Percentiles rank a stretch among this genome's conserved stretches.
phyloP scores from a whole-genome alignment of 1,140 invertebrate species.

The Ctenoplectra terminalis region DNA sequence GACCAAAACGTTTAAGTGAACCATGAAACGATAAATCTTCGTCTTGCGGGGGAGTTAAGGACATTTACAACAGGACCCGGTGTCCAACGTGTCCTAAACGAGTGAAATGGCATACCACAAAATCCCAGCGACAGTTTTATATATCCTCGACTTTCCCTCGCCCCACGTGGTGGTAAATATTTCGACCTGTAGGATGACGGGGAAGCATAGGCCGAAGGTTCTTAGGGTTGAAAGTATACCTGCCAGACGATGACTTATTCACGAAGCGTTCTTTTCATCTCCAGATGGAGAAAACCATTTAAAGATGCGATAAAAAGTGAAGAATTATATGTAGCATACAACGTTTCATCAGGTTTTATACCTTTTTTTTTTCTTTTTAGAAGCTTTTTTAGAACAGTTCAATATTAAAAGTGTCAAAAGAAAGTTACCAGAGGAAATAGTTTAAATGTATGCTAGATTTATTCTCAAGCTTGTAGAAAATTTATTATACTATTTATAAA shows the following conservation, averaged over 20 bases:
- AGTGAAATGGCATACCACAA: slow-evolving; percentile 45
- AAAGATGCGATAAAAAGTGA: not conserved
- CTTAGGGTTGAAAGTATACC: not conserved
- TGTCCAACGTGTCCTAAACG: slow-evolving; percentile 27
- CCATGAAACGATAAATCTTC: slow-evolving; percentile 59
- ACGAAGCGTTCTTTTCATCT: not conserved
- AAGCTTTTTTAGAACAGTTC: too few species aligned
- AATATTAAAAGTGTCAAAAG: too few species aligned
- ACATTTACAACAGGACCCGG: slow-evolving; percentile 31
- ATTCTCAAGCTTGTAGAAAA: too few species aligned
- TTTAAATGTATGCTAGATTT: too few species aligned
- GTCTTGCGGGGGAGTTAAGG: slow-evolving; percentile 19
- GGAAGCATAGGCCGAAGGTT: not conserved
- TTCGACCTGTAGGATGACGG: not conserved
- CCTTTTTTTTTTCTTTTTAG: too few species aligned
- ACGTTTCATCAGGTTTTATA: not conserved
- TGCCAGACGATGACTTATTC: not conserved
- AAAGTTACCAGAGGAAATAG: too few species aligned
- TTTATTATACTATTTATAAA: too few species aligned
- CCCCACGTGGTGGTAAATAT: slow-evolving; percentile 1
- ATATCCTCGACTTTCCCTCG: slow-evolving; percentile 18
- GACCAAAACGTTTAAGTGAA: slow-evolving; percentile 36
- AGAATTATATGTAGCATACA: not conserved
- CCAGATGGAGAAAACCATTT: not conserved
- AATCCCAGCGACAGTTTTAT: slow-evolving; percentile 56